phyloP scores from a whole-genome alignment of 2,113 vertebrate genomes.

The Rhabdornis inornatus region DNA sequence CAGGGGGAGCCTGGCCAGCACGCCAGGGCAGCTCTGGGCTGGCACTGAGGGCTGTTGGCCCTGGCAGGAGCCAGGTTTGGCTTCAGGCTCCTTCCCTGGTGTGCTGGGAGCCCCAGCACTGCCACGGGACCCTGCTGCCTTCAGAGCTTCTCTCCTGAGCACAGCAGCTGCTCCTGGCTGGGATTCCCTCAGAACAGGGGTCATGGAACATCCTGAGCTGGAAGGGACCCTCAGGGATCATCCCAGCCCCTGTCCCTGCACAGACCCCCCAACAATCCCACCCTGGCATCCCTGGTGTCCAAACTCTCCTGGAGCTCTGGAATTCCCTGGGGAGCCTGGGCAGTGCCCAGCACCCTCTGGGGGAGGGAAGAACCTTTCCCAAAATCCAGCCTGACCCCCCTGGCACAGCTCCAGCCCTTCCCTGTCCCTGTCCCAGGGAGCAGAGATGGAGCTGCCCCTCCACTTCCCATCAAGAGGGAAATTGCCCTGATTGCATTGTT shows the following conservation, averaged over 20 bases:
- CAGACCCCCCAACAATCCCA: background rate
- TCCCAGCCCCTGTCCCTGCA: accelerated
- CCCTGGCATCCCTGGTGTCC: background rate
- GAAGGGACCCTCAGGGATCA: background rate
- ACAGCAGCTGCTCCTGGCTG: background rate
- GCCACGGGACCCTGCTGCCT: background rate
- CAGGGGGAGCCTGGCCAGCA: background rate
- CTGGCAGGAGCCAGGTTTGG: background rate
- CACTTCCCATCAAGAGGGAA: background rate
- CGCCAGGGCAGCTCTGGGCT: background rate
- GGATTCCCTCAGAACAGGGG: background rate
- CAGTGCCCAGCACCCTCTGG: too few species aligned
- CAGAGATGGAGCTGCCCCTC: background rate
- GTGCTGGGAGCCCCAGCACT: background rate
- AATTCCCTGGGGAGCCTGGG: background rate
- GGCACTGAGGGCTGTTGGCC: background rate
- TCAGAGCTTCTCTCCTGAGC: too few species aligned
- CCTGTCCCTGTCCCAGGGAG: background rate
- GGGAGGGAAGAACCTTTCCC: background rate
- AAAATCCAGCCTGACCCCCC: accelerated
- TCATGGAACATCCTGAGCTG: accelerated
- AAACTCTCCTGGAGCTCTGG: background rate
- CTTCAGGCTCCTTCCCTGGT: too few species aligned
- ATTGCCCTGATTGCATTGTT: accelerated
- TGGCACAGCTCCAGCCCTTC: accelerated